phyloP scores from a whole-genome alignment of 1,140 invertebrate species.

The Aphelenchoides fujianensis region DNA sequence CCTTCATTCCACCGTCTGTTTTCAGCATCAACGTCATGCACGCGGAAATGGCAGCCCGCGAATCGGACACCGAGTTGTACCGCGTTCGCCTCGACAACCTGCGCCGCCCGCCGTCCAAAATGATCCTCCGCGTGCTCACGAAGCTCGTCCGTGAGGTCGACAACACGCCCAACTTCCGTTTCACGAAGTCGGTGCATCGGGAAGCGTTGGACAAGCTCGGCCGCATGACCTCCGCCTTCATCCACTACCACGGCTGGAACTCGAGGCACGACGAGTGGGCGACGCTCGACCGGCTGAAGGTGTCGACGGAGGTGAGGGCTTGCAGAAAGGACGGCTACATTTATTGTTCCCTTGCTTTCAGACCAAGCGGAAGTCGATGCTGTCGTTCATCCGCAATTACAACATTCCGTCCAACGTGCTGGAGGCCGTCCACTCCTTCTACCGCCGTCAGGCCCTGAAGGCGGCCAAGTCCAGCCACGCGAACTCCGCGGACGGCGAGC shows the following conservation, averaged over 20 bases:
- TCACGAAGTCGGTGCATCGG: neutral
- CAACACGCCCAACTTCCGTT: neutral
- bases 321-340: too few species aligned
- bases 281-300: neutral
- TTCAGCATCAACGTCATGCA: slow-evolving; percentile 1
- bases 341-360: neutral
- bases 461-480: neutral
- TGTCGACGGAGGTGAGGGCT: neutral
- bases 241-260: slow-evolving; percentile 15
- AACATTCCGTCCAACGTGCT: neutral
- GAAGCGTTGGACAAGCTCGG: neutral
- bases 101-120: neutral
- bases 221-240: slow-evolving; percentile 5
- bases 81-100: neutral
- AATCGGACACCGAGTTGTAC: neutral
- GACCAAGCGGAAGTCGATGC: slow-evolving; percentile 1
- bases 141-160: neutral
- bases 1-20: neutral
- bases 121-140: slow-evolving; percentile 8
- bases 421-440: slow-evolving; percentile 11
- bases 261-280: slow-evolving; percentile 12
- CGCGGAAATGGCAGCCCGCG: neutral
- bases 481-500: neutral
- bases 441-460: neutral
- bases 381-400: slow-evolving; percentile 5